Percentiles rank a stretch among this genome's conserved stretches.
Evolutionary conservation across 2,113 vertebrate genomes (phyloP).

Genomic region (Felis chaus): DNA sequence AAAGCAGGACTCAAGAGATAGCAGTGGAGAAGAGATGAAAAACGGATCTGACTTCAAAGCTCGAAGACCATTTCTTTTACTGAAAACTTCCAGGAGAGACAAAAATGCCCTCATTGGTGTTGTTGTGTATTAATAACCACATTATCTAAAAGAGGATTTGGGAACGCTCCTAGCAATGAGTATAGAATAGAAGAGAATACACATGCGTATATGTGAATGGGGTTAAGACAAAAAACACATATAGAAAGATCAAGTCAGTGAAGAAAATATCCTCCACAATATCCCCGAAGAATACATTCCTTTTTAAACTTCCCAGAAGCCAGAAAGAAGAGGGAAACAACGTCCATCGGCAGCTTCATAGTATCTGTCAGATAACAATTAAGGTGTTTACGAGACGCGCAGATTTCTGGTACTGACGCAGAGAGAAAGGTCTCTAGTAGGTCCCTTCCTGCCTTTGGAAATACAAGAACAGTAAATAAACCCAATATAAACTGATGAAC

Average conservation of each 20-base stretch:
- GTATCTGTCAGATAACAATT: not conserved
- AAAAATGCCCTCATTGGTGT: not conserved
- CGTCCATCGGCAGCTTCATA: not conserved
- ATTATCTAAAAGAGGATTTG: not conserved
- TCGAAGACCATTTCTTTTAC: not conserved
- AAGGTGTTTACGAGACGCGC: not conserved
- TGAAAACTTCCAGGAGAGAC: not conserved
- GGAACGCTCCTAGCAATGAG: not conserved
- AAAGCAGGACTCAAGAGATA: not conserved
- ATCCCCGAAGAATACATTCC: not conserved
- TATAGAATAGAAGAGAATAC: not conserved
- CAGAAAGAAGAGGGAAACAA: not conserved
- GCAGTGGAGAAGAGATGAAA: not conserved
- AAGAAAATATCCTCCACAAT: not conserved
- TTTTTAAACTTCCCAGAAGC: not conserved
- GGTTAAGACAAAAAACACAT: not conserved
- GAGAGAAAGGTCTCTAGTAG: not conserved
- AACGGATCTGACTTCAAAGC: not conserved
- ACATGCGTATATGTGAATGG: not conserved
- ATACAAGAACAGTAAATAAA: not conserved
- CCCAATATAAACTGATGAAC: not conserved
- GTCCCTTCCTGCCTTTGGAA: not conserved
- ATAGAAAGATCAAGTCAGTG: not conserved
- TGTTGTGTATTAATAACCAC: not conserved
- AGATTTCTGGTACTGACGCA: not conserved